Base-by-base conservation (phyloP, 2,113 vertebrate species). In the Marcusenius ussheri region DNA sequence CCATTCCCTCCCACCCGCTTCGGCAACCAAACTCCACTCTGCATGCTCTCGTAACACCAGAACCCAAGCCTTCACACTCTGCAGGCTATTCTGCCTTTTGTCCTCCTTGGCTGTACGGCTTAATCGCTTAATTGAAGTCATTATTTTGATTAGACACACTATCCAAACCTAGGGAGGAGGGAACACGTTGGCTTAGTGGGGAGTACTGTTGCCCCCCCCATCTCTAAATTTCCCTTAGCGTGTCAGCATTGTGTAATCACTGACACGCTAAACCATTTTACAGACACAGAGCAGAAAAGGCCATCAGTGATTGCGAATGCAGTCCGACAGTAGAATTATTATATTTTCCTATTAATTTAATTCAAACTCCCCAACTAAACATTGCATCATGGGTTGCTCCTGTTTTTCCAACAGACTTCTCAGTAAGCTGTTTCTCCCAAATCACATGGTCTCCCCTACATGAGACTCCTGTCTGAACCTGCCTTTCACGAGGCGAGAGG, bases 401-500 rank as follows among this genome's bases (percentile, higher is more conserved):
- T 51, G 11, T 35, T n/a, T 53, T 27, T 11, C 31, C 7, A 21
- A 56, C 47, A 51, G 31, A 56, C 24, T 53, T 49, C 31, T 21
- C 17, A 8, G n/a, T 56, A 13, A 45, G 10, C 70, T 19, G 8
- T 83, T 89, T 83, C 13, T 13, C 47, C 70, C 35, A 27, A 56
- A 56, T 49, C 17, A n/a, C 74, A 5, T 11, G 50, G 31, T 83
- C 74, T n/a, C 49, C 24, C 9, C 70, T 51, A 24, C 85, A 74
- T 21, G 13, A 53, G 35, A 89, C 91, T 70, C 62, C 62, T 70
- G 62, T 70, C 62, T 70, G n/a, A 70, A 70, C 62, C n/a, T 11
- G 62, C 62, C 62, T 66, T 66, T 9, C 58, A 66, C 7, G 2
- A 66, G 58, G 62, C n/a, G 9, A 27, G 62, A 27, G 19, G 5